Evolutionary conservation across 2,888 invertebrate genomes (phyloP).

Genomic region (Teleogryllus oceanicus): DNA sequence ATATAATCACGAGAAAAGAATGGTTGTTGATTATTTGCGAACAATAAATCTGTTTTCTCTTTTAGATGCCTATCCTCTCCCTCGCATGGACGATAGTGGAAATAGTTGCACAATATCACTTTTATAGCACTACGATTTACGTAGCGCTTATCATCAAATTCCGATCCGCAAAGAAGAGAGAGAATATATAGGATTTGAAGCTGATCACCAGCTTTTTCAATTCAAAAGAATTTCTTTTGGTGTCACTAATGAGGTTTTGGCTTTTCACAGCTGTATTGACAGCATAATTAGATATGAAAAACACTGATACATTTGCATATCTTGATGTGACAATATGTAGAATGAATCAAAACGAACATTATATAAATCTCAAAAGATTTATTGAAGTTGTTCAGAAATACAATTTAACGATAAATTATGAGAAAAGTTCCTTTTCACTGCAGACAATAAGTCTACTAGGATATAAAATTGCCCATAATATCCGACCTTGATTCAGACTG

Average conservation of each 20-base stretch:
- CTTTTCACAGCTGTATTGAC: constrained; percentile 33
- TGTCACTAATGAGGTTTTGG: constrained; percentile 36
- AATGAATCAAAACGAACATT: constrained; percentile 33
- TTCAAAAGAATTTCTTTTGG: constrained; percentile 35
- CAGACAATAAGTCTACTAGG: background rate
- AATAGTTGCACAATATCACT: background rate
- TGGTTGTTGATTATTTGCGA: constrained; percentile 40
- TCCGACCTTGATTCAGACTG: constrained; percentile 20
- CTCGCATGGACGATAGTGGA: constrained; percentile 34
- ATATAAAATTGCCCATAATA: background rate
- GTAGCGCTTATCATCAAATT: constrained; percentile 36
- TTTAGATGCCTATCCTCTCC: constrained; percentile 36
- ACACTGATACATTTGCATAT: constrained; percentile 29
- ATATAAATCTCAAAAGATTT: constrained; percentile 24
- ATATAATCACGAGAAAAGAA: constrained; percentile 37
- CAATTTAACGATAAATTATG: background rate
- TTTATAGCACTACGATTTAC: constrained; percentile 35
- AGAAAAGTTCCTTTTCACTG: background rate
- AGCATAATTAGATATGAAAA: constrained; percentile 28
- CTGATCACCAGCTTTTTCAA: constrained; percentile 33
- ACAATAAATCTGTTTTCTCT: constrained; percentile 39
- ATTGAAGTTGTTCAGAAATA: constrained; percentile 12
- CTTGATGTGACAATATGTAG: constrained; percentile 36
- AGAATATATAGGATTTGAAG: constrained; percentile 37
- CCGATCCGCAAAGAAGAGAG: constrained; percentile 31